These are phyloP conservation scores for Drosophila suboccidentalis DNA, from an alignment of 2,888 invertebrate species.

Conservation along the genomic window DNA sequence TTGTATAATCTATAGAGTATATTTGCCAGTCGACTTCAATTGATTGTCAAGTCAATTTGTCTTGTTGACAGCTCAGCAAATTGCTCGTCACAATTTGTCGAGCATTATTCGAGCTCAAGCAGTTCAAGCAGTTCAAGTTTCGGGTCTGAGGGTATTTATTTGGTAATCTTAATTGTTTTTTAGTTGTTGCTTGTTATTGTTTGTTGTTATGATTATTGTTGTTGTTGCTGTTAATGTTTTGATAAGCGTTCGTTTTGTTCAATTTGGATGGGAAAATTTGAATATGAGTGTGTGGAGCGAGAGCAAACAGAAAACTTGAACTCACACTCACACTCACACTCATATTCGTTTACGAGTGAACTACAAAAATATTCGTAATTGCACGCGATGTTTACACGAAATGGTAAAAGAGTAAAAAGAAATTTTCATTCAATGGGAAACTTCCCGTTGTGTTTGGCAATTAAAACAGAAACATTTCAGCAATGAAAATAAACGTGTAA, in stretches of 20 bases:
- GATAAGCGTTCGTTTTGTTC: constrained; percentile 73
- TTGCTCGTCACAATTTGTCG: neutral
- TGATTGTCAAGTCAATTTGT: constrained; percentile 1
- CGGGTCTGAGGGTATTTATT: neutral
- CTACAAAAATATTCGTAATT: constrained; percentile 64
- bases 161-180: constrained; percentile 64
- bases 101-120: constrained; percentile 2
- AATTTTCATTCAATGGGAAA: constrained; percentile 51
- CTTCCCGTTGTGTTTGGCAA: constrained; percentile 29
- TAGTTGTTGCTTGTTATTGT: constrained; percentile 19
- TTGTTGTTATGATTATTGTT: constrained; percentile 14
- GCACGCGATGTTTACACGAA: constrained; percentile 79
- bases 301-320: constrained; percentile 2
- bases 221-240: constrained; percentile 51
- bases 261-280: constrained; percentile 48
- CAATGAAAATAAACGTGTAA: constrained; percentile 61
- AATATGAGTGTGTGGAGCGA: constrained; percentile 7
- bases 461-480: constrained; percentile 55
- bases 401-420: constrained; percentile 34
- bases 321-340: constrained; percentile 12
- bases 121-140: constrained; percentile 20
- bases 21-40: neutral
- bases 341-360: constrained; percentile 9
- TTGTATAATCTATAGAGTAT: neutral
- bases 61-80: neutral